Percentiles rank a stretch among this genome's conserved stretches.
These are phyloP conservation scores for Phenganax subtilis DNA, from an alignment of 92 coral and sea anemone species.

Conservation along the genomic window DNA sequence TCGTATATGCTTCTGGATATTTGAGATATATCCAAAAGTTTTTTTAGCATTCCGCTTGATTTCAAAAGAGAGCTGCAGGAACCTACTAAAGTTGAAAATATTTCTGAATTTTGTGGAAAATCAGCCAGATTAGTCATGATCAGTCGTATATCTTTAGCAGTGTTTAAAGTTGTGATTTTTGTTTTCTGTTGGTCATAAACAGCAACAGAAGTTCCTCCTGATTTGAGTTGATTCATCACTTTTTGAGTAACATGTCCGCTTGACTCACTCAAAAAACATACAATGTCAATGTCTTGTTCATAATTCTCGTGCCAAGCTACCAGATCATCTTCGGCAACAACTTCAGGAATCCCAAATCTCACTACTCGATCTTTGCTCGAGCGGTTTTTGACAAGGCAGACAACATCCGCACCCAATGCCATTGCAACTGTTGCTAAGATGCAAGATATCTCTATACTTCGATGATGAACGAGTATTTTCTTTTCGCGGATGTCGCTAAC, in stretches of 20 bases:
- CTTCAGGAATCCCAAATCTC: neutral
- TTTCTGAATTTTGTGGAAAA: constrained; percentile 28
- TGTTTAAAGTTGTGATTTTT: constrained; percentile 27
- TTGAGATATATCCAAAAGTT: constrained; percentile 27
- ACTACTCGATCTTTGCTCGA: neutral
- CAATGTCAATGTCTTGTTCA: constrained; percentile 31
- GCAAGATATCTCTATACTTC: neutral
- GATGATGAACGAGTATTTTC: constrained; percentile 6
- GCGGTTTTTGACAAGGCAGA: neutral
- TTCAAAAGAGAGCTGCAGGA: constrained; percentile 34
- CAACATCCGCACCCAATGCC: neutral
- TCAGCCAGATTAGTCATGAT: constrained; percentile 43
- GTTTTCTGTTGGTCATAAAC: constrained; percentile 36
- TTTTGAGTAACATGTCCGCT: constrained; percentile 26
- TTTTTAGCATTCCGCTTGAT: constrained; percentile 33
- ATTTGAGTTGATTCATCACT: constrained; percentile 44
- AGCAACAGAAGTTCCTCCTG: constrained; percentile 48
- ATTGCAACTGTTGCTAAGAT: constrained; percentile 4
- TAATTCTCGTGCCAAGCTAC: neutral
- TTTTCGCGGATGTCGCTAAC: constrained; percentile 2
- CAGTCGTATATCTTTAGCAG: constrained; percentile 38
- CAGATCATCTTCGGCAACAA: neutral
- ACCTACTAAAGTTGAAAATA: constrained; percentile 40
- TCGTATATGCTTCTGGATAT: constrained; percentile 15
- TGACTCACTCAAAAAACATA: constrained; percentile 47